Evolutionary conservation across 2,797 vertebrate species (phyloP).

Genomic region (Lacerta bilineata): DNA sequence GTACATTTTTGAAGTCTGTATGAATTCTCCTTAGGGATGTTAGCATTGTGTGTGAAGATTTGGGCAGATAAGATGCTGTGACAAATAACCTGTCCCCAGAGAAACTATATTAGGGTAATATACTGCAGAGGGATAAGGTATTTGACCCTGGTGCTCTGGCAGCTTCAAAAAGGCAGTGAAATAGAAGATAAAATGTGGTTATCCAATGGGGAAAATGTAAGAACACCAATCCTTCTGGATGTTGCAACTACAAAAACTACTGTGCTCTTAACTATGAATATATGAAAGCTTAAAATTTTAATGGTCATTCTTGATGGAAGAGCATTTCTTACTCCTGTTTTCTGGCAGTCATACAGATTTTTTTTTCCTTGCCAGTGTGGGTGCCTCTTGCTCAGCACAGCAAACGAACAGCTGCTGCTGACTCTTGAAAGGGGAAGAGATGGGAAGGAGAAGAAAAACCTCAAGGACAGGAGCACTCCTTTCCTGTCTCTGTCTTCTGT

Average conservation of each 20-base stretch:
- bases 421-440: background rate
- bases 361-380: background rate
- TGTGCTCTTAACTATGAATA: background rate
- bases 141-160: background rate
- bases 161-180: background rate
- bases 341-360: background rate
- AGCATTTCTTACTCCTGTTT: background rate
- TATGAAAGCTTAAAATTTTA: background rate
- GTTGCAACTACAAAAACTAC: background rate
- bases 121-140: background rate
- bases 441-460: background rate
- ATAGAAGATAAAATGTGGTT: background rate
- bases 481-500: background rate
- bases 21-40: background rate
- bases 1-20: background rate
- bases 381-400: background rate
- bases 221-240: background rate
- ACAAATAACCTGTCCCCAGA: background rate
- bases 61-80: background rate
- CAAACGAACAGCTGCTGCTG: background rate
- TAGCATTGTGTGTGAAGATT: background rate
- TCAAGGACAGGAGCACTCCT: background rate
- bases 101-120: background rate
- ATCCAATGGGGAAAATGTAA: background rate
- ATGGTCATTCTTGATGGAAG: background rate